phyloP scores from a whole-genome alignment of 1,140 invertebrate species.

The Drosophila pachea region DNA sequence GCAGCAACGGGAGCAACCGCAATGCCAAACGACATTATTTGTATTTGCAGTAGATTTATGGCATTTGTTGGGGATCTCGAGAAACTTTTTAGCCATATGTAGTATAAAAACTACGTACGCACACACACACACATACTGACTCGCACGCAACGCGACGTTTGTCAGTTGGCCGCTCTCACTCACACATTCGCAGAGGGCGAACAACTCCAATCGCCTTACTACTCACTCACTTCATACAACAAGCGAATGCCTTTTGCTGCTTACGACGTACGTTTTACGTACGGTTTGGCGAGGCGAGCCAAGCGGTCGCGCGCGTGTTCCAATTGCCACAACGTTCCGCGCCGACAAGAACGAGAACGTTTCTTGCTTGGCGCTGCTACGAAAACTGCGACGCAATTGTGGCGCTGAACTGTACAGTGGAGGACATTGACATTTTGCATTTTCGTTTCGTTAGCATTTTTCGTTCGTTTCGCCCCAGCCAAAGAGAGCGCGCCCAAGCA shows the following conservation, averaged over 20 bases:
- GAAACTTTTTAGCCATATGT: slow-evolving; percentile 36
- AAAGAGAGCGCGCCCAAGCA: slow-evolving; percentile 22
- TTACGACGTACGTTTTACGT: slow-evolving; percentile 54
- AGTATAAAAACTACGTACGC: slow-evolving; percentile 22
- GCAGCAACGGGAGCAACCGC: slow-evolving; percentile 20
- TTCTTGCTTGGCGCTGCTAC: slow-evolving; percentile 53
- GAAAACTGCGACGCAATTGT: slow-evolving; percentile 76
- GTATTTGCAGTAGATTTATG: slow-evolving; percentile 62
- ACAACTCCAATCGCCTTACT: slow-evolving; percentile 26
- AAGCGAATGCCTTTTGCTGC: slow-evolving; percentile 17
- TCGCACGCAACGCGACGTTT: not conserved
- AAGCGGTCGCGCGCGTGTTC: slow-evolving; percentile 31
- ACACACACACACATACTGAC: slow-evolving; percentile 5
- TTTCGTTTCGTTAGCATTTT: slow-evolving; percentile 78
- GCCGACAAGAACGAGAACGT: slow-evolving; percentile 45
- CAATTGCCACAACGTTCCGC: slow-evolving; percentile 55
- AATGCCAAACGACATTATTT: slow-evolving; percentile 57
- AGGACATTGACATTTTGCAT: slow-evolving; percentile 79
- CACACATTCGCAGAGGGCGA: not conserved
- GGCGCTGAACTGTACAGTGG: slow-evolving; percentile 74
- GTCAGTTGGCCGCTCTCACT: slow-evolving; percentile 1
- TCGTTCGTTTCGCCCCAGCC: slow-evolving; percentile 57
- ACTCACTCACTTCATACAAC: not conserved
- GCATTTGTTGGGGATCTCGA: slow-evolving; percentile 22
- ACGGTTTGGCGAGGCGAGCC: slow-evolving; percentile 51